Base-by-base conservation (phyloP, 2,888 invertebrate species). In the Lasioglossum morio region DNA sequence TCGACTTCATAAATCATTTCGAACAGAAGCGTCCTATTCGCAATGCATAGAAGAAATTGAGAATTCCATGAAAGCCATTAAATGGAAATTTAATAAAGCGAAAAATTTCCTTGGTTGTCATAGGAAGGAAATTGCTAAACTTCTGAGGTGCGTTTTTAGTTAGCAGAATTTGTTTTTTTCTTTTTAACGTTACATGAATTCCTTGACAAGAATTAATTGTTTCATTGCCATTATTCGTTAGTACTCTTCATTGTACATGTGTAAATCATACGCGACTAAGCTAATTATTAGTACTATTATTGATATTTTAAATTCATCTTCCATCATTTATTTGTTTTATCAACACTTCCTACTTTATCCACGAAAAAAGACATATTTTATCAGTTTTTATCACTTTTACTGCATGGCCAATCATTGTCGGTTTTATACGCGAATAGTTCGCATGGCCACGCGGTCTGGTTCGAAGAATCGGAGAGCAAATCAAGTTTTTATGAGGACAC, bases 401-500 rank as follows among this genome's bases (percentile, higher is more conserved):
- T 37, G 34, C 3, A 37, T 23, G 37, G 10, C 3, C 16, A 60
- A 72, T 48, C 23, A 48, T 30, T 72, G 4, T 3, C 2, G 2
- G 8, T 16, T 30, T 43, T n/a, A 37, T 69, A 46, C 16, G 16
- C 37, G 19, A 53, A 37, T 10, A 85, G 85, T 4, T 5, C 40
- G 37, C 1, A 30, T 19, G 12, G 5, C 16, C 3, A 10, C 4
- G 0, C 0, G 1, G 1, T 19, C 2, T 12, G 46, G n/a, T 16
- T 2, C 0, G 8, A 14, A 2, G 48, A 27, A 5, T 23, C 79
- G 46, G 63, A 74, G 46, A 27, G 0, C 0, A 72, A 75, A 16
- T 46, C 70, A 72, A 14, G 79, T 30, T 89, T 90, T 75, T 86
- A 89, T 76, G 81, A 87, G 34, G 8, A 89, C 40, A 79, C 79